Percentiles rank a stretch among this genome's conserved stretches.
Conservation (phyloP, 2,113 vertebrate genomes). For the Anhinga rufa region DNA sequence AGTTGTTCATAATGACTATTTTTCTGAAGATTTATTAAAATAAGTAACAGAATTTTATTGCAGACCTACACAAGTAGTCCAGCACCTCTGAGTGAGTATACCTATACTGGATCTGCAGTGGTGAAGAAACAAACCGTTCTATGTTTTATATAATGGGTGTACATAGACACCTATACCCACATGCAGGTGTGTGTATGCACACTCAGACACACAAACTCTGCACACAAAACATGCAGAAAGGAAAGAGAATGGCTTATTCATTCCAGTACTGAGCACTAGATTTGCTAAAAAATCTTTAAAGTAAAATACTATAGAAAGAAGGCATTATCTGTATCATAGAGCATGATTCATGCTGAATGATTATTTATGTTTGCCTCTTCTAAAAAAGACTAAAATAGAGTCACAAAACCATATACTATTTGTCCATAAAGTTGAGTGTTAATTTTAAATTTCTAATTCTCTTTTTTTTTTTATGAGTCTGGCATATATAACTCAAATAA, state of each 20-base stretch:
- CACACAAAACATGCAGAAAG: background rate
- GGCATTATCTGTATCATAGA: background rate
- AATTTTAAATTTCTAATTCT: background rate
- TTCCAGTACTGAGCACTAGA: background rate
- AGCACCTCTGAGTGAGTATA: background rate
- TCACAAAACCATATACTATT: background rate
- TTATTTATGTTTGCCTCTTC: background rate
- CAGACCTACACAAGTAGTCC: background rate
- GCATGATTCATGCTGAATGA: background rate
- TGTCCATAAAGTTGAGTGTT: background rate
- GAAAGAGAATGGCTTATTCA: background rate
- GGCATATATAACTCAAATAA: background rate
- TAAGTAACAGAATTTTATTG: background rate
- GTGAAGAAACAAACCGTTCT: background rate
- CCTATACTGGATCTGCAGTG: background rate
- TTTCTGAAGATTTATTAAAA: background rate
- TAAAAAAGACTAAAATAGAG: background rate
- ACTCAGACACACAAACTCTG: background rate
- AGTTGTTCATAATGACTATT: background rate
- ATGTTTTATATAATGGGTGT: background rate
- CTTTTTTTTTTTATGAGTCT: background rate
- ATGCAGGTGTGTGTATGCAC: background rate
- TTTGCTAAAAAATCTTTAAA: background rate
- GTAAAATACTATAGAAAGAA: background rate
- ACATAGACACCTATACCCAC: background rate